Percentiles rank a stretch among this genome's conserved stretches.
Evolutionary conservation across 2,888 invertebrate species (phyloP).

Genomic region (Anticlea derivata): DNA sequence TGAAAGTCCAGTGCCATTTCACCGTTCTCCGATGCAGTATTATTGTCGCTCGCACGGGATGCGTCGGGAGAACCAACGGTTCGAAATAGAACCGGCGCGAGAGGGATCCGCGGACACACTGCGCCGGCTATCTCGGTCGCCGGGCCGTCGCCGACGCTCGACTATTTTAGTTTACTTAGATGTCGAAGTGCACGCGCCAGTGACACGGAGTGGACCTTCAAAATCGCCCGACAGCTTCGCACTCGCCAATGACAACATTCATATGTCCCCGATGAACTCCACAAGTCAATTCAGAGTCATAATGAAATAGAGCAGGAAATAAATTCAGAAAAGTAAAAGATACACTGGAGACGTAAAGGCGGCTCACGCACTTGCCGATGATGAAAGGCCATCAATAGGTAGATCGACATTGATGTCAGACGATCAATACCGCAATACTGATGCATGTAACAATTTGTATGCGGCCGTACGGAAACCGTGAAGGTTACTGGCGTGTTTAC

Average conservation of each 20-base stretch:
- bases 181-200: constrained; percentile 77
- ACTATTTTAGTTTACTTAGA: constrained; percentile 83
- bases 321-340: no score
- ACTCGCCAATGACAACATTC: constrained; percentile 48
- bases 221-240: constrained; percentile 43
- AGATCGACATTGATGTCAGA: constrained; percentile 4
- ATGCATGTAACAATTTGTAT: no score
- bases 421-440: neutral
- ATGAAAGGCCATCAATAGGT: neutral
- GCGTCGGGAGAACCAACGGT: constrained; percentile 73
- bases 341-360: no score
- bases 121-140: constrained; percentile 81
- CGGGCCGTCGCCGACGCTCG: constrained; percentile 71
- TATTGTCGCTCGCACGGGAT: constrained; percentile 70
- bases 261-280: constrained; percentile 29
- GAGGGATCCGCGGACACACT: constrained; percentile 78
- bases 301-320: neutral
- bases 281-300: constrained; percentile 9
- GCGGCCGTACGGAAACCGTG: constrained; percentile 41
- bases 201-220: constrained; percentile 74
- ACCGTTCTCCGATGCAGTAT: constrained; percentile 66
- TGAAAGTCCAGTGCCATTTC: constrained; percentile 80
- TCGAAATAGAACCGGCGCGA: constrained; percentile 82
- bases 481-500: constrained; percentile 39
- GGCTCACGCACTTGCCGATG: neutral